Base-by-base conservation (phyloP, 2,888 invertebrate genomes). In the Thymelicus acteon region DNA sequence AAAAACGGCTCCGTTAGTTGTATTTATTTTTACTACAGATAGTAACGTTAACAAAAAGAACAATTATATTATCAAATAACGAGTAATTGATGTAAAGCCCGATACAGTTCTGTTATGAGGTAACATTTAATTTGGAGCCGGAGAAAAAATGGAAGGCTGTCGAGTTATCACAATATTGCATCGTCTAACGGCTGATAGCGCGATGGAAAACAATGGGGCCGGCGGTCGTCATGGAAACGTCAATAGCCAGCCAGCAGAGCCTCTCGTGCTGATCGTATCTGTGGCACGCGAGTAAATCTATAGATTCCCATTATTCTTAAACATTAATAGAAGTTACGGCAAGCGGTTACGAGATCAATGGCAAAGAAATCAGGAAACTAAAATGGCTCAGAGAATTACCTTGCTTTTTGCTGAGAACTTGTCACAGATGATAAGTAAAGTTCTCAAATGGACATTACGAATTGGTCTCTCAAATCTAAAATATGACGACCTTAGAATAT, bases 161-260 rank as follows among this genome's bases (percentile, higher is more conserved):
- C 61, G 60, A 47, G 61, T 62, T 68, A 68, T 68, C 68, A 62
- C 52, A 68, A 68, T 67, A 67, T 68, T 62, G 62, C 61, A 68
- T 68, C 68, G 68, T 44, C 12, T 49, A 49, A 52, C 52, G 49
- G 63, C 54, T 44, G 68, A 61, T 66, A 58, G 60, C 40, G 67
- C 57, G 12, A 39, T 67, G 52, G 49, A 40, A 67, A 19, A 67
- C 67, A 67, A 67, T 67, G 67, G 65, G 24, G 54, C 54, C 54
- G 24, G 54, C 54, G 54, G 62, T 31, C 48, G 31, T 48, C 48
- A 37, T 62, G 62, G 48, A 31, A 24, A 48, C 62, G 60, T 60
- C 60, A 54, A 54, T 54, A 54, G 54, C 52, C 37, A 37, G 58
- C 58, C 58, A 15, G 24, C 49, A 3, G 54, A 24, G 54, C 54